Evolutionary conservation across 2,113 vertebrate genomes (phyloP).

Genomic region (Salvelinus namaycush): DNA sequence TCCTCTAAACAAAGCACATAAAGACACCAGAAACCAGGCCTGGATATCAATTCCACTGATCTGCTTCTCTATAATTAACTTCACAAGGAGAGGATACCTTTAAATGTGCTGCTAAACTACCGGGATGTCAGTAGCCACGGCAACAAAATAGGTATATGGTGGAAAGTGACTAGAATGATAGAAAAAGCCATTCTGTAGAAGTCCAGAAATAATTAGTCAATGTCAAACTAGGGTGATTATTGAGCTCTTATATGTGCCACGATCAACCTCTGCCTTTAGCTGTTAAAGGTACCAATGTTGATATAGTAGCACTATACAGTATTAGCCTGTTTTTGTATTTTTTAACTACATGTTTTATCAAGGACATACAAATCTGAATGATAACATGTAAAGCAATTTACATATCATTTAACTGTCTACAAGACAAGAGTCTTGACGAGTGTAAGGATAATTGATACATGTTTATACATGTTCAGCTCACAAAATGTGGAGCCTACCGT

Average conservation of each 20-base stretch:
- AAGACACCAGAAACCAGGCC: conserved; percentile 32
- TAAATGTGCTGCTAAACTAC: conserved; percentile 47
- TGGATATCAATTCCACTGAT: conserved; percentile 57
- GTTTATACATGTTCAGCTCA: no score
- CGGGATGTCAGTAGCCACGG: conserved; percentile 62
- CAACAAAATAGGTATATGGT: conserved; percentile 61
- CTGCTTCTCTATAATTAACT: conserved; percentile 67
- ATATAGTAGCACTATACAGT: no score
- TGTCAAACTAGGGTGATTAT: conserved; percentile 24
- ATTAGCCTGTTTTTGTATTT: no score
- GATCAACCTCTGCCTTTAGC: conserved; percentile 9
- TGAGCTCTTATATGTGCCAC: conserved; percentile 8
- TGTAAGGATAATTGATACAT: no score
- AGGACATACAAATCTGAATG: no score
- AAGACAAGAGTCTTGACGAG: no score
- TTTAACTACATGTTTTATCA: no score
- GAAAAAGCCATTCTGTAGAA: conserved; percentile 56
- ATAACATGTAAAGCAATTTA: no score
- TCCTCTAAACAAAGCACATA: conserved; percentile 6
- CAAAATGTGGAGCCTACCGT: no score
- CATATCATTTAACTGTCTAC: no score
- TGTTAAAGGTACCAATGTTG: no score
- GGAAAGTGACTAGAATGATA: conserved; percentile 42
- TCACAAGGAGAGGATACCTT: conserved; percentile 66
- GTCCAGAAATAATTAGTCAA: conserved; percentile 41